These are phyloP conservation scores for Cladopsammia gracilis DNA, from an alignment of 64 coral and sea anemone species.

Conservation along the genomic window DNA sequence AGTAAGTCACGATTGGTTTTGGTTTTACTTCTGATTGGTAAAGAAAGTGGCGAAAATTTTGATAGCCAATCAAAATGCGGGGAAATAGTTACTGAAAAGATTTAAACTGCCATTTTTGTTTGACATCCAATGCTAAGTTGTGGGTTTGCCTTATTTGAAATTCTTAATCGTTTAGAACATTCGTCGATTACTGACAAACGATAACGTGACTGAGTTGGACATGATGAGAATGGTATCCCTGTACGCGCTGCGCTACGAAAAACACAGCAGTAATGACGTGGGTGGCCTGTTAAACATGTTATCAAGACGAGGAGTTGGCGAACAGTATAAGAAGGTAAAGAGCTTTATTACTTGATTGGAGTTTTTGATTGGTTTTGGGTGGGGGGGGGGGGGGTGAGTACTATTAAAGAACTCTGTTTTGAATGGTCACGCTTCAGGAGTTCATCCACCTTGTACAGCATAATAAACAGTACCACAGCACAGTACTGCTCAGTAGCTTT, in stretches of 20 bases:
- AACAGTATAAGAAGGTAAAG: conserved; percentile 86
- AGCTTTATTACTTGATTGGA: neutral
- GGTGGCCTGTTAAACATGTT: conserved; percentile 87
- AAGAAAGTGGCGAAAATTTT: too few relatives aligned
- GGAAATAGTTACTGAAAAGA: too few relatives aligned
- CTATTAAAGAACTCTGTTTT: too few relatives aligned
- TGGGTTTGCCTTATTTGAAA: neutral
- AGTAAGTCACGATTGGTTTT: too few relatives aligned
- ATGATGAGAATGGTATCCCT: conserved; percentile 85
- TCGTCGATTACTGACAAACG: conserved; percentile 86
- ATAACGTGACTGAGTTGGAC: conserved; percentile 90
- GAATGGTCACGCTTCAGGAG: too few relatives aligned
- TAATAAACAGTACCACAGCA: too few relatives aligned
- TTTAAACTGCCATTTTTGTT: neutral
- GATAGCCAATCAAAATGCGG: too few relatives aligned
- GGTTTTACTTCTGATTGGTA: too few relatives aligned
- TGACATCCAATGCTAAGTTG: neutral
- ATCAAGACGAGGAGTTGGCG: conserved; percentile 80
- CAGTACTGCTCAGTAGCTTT: too few relatives aligned
- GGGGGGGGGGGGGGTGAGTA: too few relatives aligned
- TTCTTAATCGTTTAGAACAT: conserved; percentile 60
- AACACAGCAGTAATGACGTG: conserved; percentile 92
- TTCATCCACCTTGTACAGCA: too few relatives aligned
- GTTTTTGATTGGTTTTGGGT: too few relatives aligned
- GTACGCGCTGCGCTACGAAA: conserved; percentile 95